Evolutionary conservation across 92 coral and sea anemone genomes (phyloP), one percentile per base, ranked within the genome.

Genomic region (Parazoanthus darwini): DNA sequence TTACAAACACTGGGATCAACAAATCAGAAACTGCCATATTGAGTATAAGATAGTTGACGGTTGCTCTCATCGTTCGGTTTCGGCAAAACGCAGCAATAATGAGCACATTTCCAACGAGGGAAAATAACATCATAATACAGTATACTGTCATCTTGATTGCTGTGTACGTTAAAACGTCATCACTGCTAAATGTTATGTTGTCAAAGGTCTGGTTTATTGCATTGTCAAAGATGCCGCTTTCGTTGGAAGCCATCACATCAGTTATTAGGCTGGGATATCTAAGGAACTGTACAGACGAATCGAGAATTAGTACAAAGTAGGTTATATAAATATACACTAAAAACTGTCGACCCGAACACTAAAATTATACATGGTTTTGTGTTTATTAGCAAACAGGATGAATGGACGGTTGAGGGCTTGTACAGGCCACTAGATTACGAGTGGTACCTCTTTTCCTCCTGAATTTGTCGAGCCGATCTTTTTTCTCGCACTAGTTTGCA

Each of bases 21-120:
- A 73, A 33, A 73, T 73, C 77, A 7, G 77, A 73, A 29, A 73
- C 39, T 33, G 77, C 77, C 77, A 73, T 73, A 13, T 73, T 73
- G 23, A 73, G 42, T 35, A 73, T 73, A 25, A 73, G 42, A 10
- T 73, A 73, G 77, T 73, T 73, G 20, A 73, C 77, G 39, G 77
- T 33, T 0, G 77, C 35, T 73, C 77, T 73, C 42, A 73, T 33
- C 4, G 77, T 73, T 6, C 77, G 38, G 77, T 73, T 73, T 7
- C 20, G 35, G 77, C 25, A 73, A 33, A 73, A 73, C 5, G 43
- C 39, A 9, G 77, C 77, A 73, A 73, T 20, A 16, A 73, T 73
- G 77, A 73, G 35, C 1, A 5, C 2, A 33, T 73, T 73, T 73
- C 77, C 77, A 73, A 33, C 43, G 4, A 73, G n/a, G 77, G 77